These are phyloP conservation scores for Zaprionus davidi DNA, from an alignment of 1,140 invertebrate genomes.

Conservation along the genomic window DNA sequence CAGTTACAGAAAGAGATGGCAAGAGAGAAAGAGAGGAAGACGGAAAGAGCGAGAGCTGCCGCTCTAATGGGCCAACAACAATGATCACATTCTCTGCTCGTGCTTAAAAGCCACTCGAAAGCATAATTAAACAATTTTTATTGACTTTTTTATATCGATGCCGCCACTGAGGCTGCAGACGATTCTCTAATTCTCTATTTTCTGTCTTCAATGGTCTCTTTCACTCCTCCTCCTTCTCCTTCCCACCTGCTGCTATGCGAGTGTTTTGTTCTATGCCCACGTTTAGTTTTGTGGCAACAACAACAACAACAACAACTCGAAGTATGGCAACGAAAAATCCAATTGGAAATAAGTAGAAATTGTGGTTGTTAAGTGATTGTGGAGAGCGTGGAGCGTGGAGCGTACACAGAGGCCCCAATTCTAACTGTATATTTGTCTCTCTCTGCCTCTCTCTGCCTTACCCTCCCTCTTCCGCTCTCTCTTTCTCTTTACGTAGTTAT, in stretches of 20 bases:
- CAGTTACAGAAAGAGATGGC: constrained; percentile 17
- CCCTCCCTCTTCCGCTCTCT: constrained; percentile 6
- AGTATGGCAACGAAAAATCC: constrained; percentile 29
- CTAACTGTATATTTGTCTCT: constrained; percentile 30
- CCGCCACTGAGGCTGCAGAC: constrained; percentile 46
- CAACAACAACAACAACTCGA: no score
- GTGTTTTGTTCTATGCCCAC: constrained; percentile 50
- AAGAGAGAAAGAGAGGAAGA: background rate
- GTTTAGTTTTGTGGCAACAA: constrained; percentile 44
- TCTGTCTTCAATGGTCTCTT: constrained; percentile 11
- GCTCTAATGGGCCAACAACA: constrained; percentile 61
- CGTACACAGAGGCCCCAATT: constrained; percentile 31
- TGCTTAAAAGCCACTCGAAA: constrained; percentile 73
- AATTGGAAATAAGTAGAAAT: constrained; percentile 55
- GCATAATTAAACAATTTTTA: constrained; percentile 81
- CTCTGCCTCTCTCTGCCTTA: background rate
- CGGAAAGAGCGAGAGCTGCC: constrained; percentile 21
- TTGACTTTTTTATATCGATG: constrained; percentile 76
- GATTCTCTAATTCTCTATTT: constrained; percentile 12
- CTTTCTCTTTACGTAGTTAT: background rate
- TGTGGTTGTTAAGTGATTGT: constrained; percentile 54
- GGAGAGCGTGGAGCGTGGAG: constrained; percentile 13
- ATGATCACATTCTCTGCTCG: constrained; percentile 59
- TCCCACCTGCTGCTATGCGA: background rate
- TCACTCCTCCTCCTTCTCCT: background rate